phyloP scores from a whole-genome alignment of 2,797 vertebrate species.

The Lepilemur ruficaudatus region DNA sequence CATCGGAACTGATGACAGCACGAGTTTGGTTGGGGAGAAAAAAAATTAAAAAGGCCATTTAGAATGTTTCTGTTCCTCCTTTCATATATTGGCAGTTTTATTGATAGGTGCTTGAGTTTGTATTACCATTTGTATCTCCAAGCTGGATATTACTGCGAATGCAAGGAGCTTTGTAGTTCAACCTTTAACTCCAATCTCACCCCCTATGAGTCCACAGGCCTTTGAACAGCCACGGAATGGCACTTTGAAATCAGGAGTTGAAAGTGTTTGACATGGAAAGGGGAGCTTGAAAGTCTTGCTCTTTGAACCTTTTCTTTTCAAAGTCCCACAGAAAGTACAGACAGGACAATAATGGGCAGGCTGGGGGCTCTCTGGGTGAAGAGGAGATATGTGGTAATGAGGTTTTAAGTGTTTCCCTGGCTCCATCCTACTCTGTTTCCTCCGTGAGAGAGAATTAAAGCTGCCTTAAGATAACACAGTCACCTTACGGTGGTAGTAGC shows the following conservation, averaged over 20 bases:
- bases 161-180: constrained; percentile 88
- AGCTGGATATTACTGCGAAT: constrained; percentile 82
- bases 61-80: constrained; percentile 70
- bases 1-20: constrained; percentile 66
- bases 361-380: constrained; percentile 77
- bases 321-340: constrained; percentile 85
- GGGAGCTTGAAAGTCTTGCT: constrained; percentile 91
- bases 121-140: constrained; percentile 81
- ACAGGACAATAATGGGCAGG: constrained; percentile 85
- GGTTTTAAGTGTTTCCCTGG: constrained; percentile 77
- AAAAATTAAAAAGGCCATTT: constrained; percentile 59
- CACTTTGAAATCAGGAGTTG: constrained; percentile 94
- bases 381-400: constrained; percentile 78
- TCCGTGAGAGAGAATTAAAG: constrained; percentile 65
- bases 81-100: constrained; percentile 80
- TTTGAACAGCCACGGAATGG: constrained; percentile 91
- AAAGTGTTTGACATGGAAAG: constrained; percentile 92
- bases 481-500: constrained; percentile 27
- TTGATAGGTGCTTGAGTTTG: constrained; percentile 80
- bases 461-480: constrained; percentile 48
- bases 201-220: constrained; percentile 84
- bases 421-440: constrained; percentile 59
- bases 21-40: neutral
- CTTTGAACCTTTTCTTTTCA: constrained; percentile 92
- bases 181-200: constrained; percentile 87